Percentiles rank a stretch among this genome's conserved stretches.
Conservation (phyloP, 2,888 invertebrate species). For the Calephelis perditalis region DNA sequence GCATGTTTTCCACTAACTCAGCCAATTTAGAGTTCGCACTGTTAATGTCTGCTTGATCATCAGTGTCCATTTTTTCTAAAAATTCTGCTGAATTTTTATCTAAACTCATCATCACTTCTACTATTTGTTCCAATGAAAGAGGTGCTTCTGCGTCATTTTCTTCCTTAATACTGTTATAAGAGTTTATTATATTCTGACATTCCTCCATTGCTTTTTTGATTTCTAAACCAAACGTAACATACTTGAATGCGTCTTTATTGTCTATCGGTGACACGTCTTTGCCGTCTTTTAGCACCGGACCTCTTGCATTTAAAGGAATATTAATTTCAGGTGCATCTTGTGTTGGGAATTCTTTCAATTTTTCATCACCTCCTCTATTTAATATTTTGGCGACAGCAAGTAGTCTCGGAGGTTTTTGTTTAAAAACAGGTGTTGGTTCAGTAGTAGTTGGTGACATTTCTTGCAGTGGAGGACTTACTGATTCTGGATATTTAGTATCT, state of each 20-base stretch:
- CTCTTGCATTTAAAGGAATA: constrained; percentile 49
- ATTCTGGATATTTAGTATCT: constrained; percentile 51
- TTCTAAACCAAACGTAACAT: constrained; percentile 61
- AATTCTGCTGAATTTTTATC: constrained; percentile 60
- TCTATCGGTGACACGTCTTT: constrained; percentile 16
- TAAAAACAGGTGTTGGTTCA: constrained; percentile 52
- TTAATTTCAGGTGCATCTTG: constrained; percentile 43
- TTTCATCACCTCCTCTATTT: constrained; percentile 34
- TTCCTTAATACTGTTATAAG: constrained; percentile 52
- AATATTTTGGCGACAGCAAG: constrained; percentile 54
- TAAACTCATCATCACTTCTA: constrained; percentile 63
- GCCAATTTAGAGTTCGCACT: constrained; percentile 53
- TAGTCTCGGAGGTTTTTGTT: constrained; percentile 53
- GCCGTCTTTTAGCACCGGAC: constrained; percentile 31
- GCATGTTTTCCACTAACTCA: constrained; percentile 64
- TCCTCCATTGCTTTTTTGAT: constrained; percentile 72
- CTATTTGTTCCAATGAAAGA: constrained; percentile 59
- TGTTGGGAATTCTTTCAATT: constrained; percentile 39
- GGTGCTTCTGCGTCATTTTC: constrained; percentile 41
- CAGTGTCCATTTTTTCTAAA: constrained; percentile 52
- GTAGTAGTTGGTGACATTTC: constrained; percentile 62
- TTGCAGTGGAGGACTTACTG: constrained; percentile 64
- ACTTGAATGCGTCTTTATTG: constrained; percentile 54
- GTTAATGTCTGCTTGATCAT: constrained; percentile 46
- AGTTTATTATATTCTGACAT: constrained; percentile 67